These are phyloP conservation scores for Eupithecia subfuscata DNA, from an alignment of 2,888 invertebrate genomes.

Conservation along the genomic window DNA sequence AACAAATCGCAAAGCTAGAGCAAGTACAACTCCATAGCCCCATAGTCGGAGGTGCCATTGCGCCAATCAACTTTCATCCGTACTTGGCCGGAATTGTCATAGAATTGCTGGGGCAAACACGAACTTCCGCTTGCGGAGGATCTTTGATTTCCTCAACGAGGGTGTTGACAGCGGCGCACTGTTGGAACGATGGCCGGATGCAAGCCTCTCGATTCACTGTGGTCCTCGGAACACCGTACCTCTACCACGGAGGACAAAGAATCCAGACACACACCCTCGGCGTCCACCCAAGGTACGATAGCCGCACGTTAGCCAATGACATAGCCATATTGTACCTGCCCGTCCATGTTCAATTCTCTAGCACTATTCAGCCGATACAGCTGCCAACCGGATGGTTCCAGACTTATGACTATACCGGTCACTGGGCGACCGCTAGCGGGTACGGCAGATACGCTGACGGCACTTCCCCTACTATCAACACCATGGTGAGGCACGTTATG, in stretches of 20 bases:
- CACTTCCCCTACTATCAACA: conserved; percentile 58
- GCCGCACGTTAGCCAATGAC: conserved; percentile 66
- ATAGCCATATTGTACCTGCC: conserved; percentile 67
- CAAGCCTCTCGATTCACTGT: conserved; percentile 66
- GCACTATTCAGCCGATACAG: conserved; percentile 57
- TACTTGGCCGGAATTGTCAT: conserved; percentile 69
- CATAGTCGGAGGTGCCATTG: conserved; percentile 68
- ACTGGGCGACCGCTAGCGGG: conserved; percentile 62
- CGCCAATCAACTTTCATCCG: conserved; percentile 63
- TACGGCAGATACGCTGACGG: conserved; percentile 70
- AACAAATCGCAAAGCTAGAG: conserved; percentile 58
- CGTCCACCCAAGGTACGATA: conserved; percentile 60
- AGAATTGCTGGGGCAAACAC: conserved; percentile 56
- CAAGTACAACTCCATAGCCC: conserved; percentile 41
- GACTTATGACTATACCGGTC: conserved; percentile 54
- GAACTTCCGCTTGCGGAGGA: conserved; percentile 69
- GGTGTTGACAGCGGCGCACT: conserved; percentile 72
- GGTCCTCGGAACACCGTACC: conserved; percentile 65
- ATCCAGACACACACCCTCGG: conserved; percentile 53
- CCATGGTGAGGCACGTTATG: conserved; percentile 63
- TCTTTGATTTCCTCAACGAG: conserved; percentile 60
- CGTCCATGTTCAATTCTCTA: conserved; percentile 51
- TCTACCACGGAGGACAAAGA: conserved; percentile 69
- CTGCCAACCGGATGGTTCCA: conserved; percentile 56
- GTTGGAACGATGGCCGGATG: conserved; percentile 67